phyloP scores from a whole-genome alignment of 2,797 vertebrate genomes.

The Silurus lanzhouensis region DNA sequence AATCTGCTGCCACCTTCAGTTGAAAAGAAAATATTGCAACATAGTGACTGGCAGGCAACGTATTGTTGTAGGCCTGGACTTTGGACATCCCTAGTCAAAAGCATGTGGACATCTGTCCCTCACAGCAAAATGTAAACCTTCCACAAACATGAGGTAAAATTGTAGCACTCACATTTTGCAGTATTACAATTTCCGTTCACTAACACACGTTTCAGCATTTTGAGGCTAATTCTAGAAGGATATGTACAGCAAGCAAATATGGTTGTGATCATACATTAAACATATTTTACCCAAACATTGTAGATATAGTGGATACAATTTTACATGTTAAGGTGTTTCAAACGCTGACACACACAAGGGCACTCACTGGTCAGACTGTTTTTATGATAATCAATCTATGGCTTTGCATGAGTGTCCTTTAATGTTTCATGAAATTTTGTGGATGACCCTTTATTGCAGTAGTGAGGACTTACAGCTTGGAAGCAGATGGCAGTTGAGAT shows the following conservation, averaged over 20 bases:
- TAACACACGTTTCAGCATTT: background rate
- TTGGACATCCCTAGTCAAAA: background rate
- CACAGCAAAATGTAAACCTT: background rate
- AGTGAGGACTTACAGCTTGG: constrained; percentile 85
- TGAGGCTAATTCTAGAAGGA: background rate
- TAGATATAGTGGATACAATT: background rate
- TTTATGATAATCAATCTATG: background rate
- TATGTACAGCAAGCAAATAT: background rate
- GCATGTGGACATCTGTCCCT: background rate
- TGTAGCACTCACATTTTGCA: no score
- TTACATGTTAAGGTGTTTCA: background rate
- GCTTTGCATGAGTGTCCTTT: background rate
- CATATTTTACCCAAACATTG: background rate
- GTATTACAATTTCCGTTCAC: background rate
- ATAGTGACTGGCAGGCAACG: no score
- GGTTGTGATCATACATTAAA: background rate
- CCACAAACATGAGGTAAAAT: background rate
- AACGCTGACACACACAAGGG: background rate
- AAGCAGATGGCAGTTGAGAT: constrained; percentile 97
- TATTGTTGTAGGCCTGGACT: no score
- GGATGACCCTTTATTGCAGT: background rate
- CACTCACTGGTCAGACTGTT: background rate
- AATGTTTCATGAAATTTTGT: background rate
- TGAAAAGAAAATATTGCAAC: no score
- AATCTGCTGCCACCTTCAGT: no score